Evolutionary conservation across 2,888 invertebrate species (phyloP), one percentile per base, ranked within the genome.

Genomic region (Noctua janthe): DNA sequence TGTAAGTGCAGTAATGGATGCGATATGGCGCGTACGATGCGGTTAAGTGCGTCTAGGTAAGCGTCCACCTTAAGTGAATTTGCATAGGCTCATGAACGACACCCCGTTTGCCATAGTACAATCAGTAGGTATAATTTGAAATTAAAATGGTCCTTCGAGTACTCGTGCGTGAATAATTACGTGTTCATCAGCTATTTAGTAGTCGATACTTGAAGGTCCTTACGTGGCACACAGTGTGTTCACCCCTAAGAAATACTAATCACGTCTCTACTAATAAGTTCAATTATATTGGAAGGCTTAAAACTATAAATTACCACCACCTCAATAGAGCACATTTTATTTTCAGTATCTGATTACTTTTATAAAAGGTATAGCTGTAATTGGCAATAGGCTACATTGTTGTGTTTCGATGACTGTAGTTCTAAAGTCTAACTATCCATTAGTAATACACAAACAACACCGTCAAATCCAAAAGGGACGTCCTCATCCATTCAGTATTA

Each of bases 81-180:
- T 74, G 64, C 78, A 78, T 83, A 81, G 74, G 71, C 76, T 80
- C 78, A 72, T 75, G 75, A 74, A 76, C 74, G 74, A 67, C 39
- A 76, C 66, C 71, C 64, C 59, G 59, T 80, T 83, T 75, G 64
- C 67, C 20, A 43, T 35, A 71, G 47, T 56, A 67, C 59, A 62
- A 39, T 47, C 78, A 71, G n/a, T 49, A 66, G 35, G 56, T 71
- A 78, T 43, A 76, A 77, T 84, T 86, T 83, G 35, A 81, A 86
- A 86, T 86, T 86, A 75, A 76, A 87, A 87, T 84, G 20, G 29
- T 51, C 15, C 71, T 74, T 59, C 47, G 49, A 74, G 66, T 77
- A 74, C 51, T 66, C 54, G 64, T 74, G 72, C 54, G 47, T 77
- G 35, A 76, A 75, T 79, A 72, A 82, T 83, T n/a, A 72, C 43